These are phyloP conservation scores for Camponotus floridanus DNA, from an alignment of 1,140 invertebrate genomes.

Conservation along the genomic window DNA sequence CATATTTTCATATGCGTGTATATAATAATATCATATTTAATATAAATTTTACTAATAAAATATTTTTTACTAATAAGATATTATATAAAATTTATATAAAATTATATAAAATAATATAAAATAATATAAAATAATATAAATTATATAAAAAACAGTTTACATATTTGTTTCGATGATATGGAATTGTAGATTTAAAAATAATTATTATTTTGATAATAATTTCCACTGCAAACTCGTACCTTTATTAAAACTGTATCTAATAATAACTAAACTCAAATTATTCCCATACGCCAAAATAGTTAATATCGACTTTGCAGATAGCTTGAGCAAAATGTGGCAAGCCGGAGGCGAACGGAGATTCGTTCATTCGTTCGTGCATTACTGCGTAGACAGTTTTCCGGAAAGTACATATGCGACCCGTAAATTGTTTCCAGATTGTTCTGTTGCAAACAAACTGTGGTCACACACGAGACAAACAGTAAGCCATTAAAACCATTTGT, in stretches of 20 bases:
- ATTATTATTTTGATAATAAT: background rate
- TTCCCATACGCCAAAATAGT: slow-evolving; percentile 59
- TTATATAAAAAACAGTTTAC: background rate
- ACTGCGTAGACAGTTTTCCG: slow-evolving; percentile 68
- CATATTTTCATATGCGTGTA: no score
- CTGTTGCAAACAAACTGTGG: slow-evolving; percentile 69
- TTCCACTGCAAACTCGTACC: background rate
- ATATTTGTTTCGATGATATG: background rate
- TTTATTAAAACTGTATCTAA: slow-evolving; percentile 40
- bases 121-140: no score
- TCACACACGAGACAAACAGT: slow-evolving; percentile 65
- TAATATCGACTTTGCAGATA: slow-evolving; percentile 72
- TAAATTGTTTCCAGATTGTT: slow-evolving; percentile 76
- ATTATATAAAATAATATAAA: no score
- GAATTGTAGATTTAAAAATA: background rate
- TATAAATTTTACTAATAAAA: background rate
- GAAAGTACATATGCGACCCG: slow-evolving; percentile 62
- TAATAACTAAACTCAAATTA: slow-evolving; percentile 69
- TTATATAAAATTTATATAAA: background rate
- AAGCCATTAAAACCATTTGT: slow-evolving; percentile 69
- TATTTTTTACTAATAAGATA: background rate
- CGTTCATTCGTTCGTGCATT: slow-evolving; percentile 38
- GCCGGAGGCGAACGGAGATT: slow-evolving; percentile 50
- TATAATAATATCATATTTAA: no score
- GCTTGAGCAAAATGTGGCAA: slow-evolving; percentile 55